Evolutionary conservation across 2,797 vertebrate genomes (phyloP).

Genomic region (Botia almorhae): DNA sequence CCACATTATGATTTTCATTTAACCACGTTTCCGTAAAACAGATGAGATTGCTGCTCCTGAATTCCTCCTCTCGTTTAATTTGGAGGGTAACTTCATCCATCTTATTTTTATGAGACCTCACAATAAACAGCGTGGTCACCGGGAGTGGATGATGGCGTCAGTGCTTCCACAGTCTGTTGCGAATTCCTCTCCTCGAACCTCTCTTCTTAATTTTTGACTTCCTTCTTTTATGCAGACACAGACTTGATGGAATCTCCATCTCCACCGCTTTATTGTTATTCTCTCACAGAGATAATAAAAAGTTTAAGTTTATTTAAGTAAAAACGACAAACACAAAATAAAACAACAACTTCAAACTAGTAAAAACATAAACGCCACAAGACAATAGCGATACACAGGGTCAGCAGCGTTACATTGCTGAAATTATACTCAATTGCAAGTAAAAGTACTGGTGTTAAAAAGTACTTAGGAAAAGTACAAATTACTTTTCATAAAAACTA

Average conservation of each 20-base stretch:
- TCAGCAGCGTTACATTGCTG: no score
- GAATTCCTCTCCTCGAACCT: constrained; percentile 36
- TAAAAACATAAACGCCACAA: no score
- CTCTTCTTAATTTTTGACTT: constrained; percentile 8
- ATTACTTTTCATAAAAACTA: no score
- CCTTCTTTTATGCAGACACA: background rate
- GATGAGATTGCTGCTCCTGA: constrained; percentile 5
- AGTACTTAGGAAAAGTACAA: no score
- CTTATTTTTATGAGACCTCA: constrained; percentile 9
- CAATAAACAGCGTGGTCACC: constrained; percentile 22
- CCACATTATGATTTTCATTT: background rate
- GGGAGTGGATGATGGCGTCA: background rate
- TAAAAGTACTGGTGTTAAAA: no score
- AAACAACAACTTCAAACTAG: no score
- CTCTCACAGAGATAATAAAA: background rate
- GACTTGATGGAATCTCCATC: background rate
- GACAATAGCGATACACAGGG: no score
- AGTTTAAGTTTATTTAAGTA: no score
- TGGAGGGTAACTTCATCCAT: background rate
- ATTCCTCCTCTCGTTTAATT: background rate
- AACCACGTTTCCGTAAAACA: background rate
- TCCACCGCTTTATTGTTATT: background rate
- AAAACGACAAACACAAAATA: no score
- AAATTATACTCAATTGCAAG: no score
- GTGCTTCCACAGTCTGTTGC: background rate